phyloP scores from a whole-genome alignment of 2,888 invertebrate genomes.

The Aleiodes testaceus region DNA sequence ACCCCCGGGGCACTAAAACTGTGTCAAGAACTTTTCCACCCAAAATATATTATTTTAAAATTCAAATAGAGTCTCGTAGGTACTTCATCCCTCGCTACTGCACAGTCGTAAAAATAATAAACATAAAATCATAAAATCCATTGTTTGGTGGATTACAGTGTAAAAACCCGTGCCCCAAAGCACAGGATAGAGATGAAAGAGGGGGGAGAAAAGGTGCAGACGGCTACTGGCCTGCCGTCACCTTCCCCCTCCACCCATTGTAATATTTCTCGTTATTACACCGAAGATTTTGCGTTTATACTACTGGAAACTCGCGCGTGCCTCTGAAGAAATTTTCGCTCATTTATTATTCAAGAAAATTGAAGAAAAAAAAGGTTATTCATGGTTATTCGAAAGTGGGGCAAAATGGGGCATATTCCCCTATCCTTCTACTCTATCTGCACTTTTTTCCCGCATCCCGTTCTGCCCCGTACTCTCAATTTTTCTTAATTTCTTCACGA shows the following conservation, averaged over 20 bases:
- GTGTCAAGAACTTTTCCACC: too few species aligned
- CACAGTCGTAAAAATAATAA: constrained; percentile 65
- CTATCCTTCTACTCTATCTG: too few species aligned
- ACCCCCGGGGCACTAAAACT: too few species aligned
- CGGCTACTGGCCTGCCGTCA: constrained; percentile 23
- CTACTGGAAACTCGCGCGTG: not conserved
- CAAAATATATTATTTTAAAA: too few species aligned
- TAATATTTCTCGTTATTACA: constrained; percentile 24
- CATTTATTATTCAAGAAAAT: constrained; percentile 26
- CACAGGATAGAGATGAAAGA: not conserved
- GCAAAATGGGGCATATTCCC: too few species aligned
- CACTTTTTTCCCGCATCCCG: too few species aligned
- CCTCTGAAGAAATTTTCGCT: constrained; percentile 45
- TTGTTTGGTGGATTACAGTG: constrained; percentile 59
- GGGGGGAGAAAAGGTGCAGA: constrained; percentile 2
- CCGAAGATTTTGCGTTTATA: constrained; percentile 10
- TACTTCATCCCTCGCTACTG: constrained; percentile 56
- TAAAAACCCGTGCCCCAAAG: constrained; percentile 50
- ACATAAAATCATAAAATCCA: constrained; percentile 64
- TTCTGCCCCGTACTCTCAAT: not conserved
- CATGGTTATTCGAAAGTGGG: too few species aligned
- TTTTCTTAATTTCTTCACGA: not conserved
- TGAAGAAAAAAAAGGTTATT: too few species aligned
- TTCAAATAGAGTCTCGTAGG: not conserved
- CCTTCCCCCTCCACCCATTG: constrained; percentile 3